Conservation (phyloP, 1,140 invertebrate species). For the Rhyacophila brunnea region DNA sequence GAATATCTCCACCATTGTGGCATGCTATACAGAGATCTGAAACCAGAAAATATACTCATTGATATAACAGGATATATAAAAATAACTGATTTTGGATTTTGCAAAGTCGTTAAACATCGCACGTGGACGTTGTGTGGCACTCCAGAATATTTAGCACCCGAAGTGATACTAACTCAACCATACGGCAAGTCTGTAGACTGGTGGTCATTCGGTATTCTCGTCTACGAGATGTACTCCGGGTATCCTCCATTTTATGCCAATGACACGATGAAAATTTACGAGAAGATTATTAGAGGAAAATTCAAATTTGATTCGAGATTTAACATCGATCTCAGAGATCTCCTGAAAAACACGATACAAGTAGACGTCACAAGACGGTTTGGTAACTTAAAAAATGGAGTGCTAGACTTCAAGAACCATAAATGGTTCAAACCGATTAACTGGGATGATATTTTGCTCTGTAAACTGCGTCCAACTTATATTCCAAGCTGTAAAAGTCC, state of each 20-base stretch:
- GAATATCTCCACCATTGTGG: conserved; percentile 93
- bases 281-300: conserved; percentile 77
- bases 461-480: conserved; percentile 73
- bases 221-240: conserved; percentile 83
- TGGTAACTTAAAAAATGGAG: conserved; percentile 84
- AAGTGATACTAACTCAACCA: conserved; percentile 91
- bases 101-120: conserved; percentile 66
- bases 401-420: conserved; percentile 65
- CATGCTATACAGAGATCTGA: conserved; percentile 90
- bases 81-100: conserved; percentile 91
- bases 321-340: conserved; percentile 75
- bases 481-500: conserved; percentile 66
- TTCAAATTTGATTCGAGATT: conserved; percentile 71
- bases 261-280: conserved; percentile 88
- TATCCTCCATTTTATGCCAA: conserved; percentile 80
- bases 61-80: conserved; percentile 84
- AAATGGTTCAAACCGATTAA: conserved; percentile 74
- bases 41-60: conserved; percentile 95
- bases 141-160: conserved; percentile 93
- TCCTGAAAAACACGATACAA: conserved; percentile 82
- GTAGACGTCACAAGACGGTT: conserved; percentile 84
- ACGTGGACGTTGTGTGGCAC: conserved; percentile 86
- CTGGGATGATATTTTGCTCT: conserved; percentile 85
- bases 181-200: conserved; percentile 96
- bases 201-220: conserved; percentile 91